Percentiles rank a stretch among this genome's conserved stretches.
Conservation (phyloP, 2,797 vertebrate species). For the Pelodytes ibericus region DNA sequence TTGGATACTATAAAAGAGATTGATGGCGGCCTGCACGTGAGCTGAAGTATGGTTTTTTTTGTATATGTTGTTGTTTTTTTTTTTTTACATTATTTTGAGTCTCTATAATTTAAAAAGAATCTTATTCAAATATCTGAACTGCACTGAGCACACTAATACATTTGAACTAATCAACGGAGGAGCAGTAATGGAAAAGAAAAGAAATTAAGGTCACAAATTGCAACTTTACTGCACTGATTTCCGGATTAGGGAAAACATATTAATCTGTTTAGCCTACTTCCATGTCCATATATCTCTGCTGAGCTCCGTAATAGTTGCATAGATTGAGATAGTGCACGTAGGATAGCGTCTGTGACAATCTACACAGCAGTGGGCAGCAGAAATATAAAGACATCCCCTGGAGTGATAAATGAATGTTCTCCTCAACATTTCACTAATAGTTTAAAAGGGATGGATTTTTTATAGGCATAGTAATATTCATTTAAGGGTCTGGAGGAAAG, state of each 20-base stretch:
- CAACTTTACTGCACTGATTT: not conserved
- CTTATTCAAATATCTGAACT: conserved; percentile 28
- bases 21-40: conserved; percentile 40
- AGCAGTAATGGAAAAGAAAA: conserved; percentile 9
- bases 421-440: not conserved
- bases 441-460: not conserved
- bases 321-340: conserved; percentile 3
- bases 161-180: conserved; percentile 16
- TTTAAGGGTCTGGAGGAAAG: no score
- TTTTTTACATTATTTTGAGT: conserved; percentile 48
- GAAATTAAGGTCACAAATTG: not conserved
- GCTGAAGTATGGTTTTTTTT: conserved; percentile 41
- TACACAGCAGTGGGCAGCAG: not conserved
- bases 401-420: conserved; percentile 12
- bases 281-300: not conserved
- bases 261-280: conserved; percentile 20
- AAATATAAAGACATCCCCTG: conserved; percentile 13
- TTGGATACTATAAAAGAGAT: conserved; percentile 50
- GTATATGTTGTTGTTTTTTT: no score
- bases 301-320: conserved; percentile 13
- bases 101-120: conserved; percentile 39
- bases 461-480: no score
- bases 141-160: conserved; percentile 22
- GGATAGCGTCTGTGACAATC: not conserved
- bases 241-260: conserved; percentile 28